Percentiles rank a stretch among this genome's conserved stretches.
phyloP scores from a whole-genome alignment of 2,888 invertebrate genomes.

The Brenthis hecate region DNA sequence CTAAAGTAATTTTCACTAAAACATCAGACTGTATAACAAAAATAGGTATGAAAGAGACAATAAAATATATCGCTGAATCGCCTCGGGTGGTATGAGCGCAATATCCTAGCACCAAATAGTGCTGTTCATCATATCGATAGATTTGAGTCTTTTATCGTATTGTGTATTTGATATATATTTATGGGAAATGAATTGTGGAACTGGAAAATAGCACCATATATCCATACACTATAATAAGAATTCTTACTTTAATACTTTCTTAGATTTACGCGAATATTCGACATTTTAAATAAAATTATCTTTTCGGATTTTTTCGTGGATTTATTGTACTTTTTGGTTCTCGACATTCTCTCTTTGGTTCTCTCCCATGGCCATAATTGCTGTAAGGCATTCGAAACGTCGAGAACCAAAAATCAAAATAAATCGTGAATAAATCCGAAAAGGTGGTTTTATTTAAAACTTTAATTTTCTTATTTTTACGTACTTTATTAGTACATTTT shows the following conservation, averaged over 20 bases:
- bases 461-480: too few relatives aligned
- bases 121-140: constrained; percentile 38
- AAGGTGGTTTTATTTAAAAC: too few relatives aligned
- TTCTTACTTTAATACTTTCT: background rate
- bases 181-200: background rate
- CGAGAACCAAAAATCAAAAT: too few relatives aligned
- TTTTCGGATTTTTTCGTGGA: too few relatives aligned
- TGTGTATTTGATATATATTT: constrained; percentile 19
- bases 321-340: too few relatives aligned
- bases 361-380: too few relatives aligned
- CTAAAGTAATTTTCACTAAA: background rate
- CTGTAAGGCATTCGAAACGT: too few relatives aligned
- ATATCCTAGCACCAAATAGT: constrained; percentile 51
- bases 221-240: background rate
- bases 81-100: constrained; percentile 56
- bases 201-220: constrained; percentile 1
- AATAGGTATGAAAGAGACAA: constrained; percentile 42
- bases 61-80: constrained; percentile 46
- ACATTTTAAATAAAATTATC: too few relatives aligned
- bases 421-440: too few relatives aligned
- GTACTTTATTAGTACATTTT: too few relatives aligned
- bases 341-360: too few relatives aligned
- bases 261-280: too few relatives aligned
- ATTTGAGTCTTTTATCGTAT: constrained; percentile 23
- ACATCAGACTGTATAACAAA: constrained; percentile 32